These are phyloP conservation scores for Eupithecia dodoneata DNA, from an alignment of 2,888 invertebrate genomes.

Conservation along the genomic window DNA sequence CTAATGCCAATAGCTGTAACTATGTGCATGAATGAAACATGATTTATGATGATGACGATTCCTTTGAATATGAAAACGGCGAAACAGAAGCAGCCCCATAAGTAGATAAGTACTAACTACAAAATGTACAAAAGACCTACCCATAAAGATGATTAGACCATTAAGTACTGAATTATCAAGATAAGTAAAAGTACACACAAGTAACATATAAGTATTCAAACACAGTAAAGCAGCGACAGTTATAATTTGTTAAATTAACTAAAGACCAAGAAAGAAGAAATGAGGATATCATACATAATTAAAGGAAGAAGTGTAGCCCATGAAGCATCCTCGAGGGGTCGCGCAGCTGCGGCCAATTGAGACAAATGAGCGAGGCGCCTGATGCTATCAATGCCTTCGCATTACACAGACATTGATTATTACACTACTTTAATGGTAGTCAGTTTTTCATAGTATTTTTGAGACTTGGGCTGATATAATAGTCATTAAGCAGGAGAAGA, in stretches of 20 bases:
- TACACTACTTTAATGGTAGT: neutral
- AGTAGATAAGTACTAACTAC: neutral
- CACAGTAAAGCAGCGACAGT: neutral
- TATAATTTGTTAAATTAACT: neutral
- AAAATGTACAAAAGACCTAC: neutral
- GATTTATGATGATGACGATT: neutral
- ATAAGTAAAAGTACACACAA: neutral
- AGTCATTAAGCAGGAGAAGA: too few relatives aligned
- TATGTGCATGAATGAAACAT: neutral
- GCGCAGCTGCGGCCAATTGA: conserved; percentile 75
- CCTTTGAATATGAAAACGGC: neutral
- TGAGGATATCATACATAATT: conserved; percentile 22
- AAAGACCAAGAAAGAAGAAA: conserved; percentile 13
- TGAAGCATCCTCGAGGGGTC: conserved; percentile 56
- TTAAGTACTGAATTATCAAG: neutral
- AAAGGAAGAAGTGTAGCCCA: conserved; percentile 41
- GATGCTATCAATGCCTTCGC: conserved; percentile 30
- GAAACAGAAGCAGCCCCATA: too few relatives aligned
- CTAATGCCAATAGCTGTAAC: neutral
- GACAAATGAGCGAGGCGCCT: conserved; percentile 75
- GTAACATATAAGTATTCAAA: neutral
- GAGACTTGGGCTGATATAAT: too few relatives aligned
- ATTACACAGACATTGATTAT: conserved; percentile 15
- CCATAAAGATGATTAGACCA: neutral
- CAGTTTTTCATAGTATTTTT: neutral